Evolutionary conservation across 2,113 vertebrate species (phyloP).

Genomic region (Columba livia): DNA sequence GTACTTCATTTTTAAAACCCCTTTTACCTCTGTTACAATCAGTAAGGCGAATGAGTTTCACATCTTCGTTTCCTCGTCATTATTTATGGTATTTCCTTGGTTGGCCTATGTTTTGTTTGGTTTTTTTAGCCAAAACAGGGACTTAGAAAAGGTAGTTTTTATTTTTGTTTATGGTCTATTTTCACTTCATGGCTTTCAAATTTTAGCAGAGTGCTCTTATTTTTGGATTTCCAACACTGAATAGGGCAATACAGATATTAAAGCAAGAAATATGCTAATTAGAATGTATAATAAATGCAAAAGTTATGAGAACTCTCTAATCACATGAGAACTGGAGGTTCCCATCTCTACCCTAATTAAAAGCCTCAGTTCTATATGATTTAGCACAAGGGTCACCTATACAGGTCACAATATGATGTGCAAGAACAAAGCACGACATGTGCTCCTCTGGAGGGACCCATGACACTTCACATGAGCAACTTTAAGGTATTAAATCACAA

Average conservation of each 20-base stretch:
- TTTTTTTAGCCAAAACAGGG: not conserved
- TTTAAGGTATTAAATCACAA: not conserved
- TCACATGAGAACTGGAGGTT: slow-evolving; percentile 7
- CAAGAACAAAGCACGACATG: not conserved
- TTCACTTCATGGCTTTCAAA: not conserved
- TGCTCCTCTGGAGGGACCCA: not conserved
- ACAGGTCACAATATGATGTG: rapidly evolving
- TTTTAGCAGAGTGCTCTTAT: not conserved
- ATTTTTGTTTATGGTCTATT: not conserved
- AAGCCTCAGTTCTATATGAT: not conserved
- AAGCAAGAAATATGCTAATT: slow-evolving; percentile 49
- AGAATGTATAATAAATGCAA: slow-evolving; percentile 3
- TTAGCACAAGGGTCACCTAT: not conserved
- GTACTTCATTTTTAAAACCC: not conserved
- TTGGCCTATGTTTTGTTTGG: not conserved
- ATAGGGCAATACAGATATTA: slow-evolving; percentile 8
- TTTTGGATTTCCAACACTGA: not conserved
- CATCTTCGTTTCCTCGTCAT: not conserved
- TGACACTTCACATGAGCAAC: not conserved
- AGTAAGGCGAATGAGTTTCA: not conserved
- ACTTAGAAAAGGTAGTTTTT: not conserved
- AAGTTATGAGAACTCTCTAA: slow-evolving; percentile 32
- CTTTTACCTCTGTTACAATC: not conserved
- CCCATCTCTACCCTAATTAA: slow-evolving; percentile 35
- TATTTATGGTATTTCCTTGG: not conserved